A percentile compares a stretch with the other conserved stretches of the same genome.
Conservation (phyloP, 2,113 vertebrate genomes). For the Hippocampus barbouri region DNA sequence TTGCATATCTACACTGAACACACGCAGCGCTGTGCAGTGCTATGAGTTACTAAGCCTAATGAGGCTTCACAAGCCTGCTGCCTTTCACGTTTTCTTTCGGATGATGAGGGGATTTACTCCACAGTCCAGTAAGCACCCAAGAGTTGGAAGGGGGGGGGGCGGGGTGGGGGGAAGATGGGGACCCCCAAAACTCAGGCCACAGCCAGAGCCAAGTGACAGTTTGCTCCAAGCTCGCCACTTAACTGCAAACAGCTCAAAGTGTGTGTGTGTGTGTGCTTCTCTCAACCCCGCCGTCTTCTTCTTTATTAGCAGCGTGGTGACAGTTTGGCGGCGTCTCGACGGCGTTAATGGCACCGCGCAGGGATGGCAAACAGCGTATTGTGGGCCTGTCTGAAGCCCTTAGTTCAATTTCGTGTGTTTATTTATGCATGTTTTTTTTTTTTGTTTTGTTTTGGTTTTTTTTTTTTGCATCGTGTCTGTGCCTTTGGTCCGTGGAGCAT, state of each 20-base stretch:
- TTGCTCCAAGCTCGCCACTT: conserved; percentile 53
- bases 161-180: conserved; percentile 23
- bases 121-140: conserved; percentile 48
- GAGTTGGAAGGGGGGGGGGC: not conserved
- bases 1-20: conserved; percentile 21
- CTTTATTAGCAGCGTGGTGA: conserved; percentile 64
- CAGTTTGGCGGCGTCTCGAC: conserved; percentile 52
- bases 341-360: conserved; percentile 58
- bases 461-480: conserved; percentile 21
- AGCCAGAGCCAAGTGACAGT: conserved; percentile 51
- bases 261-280: conserved; percentile 15
- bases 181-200: conserved; percentile 30
- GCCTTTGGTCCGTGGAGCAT: conserved; percentile 47
- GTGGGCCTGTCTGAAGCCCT: conserved; percentile 33
- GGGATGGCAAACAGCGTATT: conserved; percentile 29
- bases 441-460: conserved; percentile 29
- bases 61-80: conserved; percentile 54
- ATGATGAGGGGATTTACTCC: conserved; percentile 61
- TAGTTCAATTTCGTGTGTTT: conserved; percentile 17
- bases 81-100: conserved; percentile 60
- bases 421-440: conserved; percentile 27
- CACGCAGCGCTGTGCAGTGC: conserved; percentile 1
- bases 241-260: conserved; percentile 66
- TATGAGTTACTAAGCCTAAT: conserved; percentile 67
- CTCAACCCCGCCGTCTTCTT: not conserved